Conservation (phyloP, 2,888 invertebrate species). For the Aelia acuminata region DNA sequence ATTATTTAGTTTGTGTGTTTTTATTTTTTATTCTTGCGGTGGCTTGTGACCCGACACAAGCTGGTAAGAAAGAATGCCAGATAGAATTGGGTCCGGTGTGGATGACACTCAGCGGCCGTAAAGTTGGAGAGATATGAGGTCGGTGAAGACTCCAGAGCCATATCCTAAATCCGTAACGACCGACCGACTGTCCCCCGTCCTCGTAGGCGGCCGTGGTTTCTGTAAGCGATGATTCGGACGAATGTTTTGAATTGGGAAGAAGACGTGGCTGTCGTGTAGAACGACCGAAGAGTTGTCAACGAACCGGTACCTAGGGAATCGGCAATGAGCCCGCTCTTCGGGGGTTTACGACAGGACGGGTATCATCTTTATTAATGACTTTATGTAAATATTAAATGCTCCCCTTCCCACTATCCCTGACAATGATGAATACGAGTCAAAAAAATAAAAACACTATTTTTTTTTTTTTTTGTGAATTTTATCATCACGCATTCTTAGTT, state of each 20-base stretch:
- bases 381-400: slow-evolving; percentile 15
- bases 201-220: not conserved
- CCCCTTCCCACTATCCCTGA: not conserved
- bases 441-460: too few species aligned
- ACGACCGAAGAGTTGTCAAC: not conserved
- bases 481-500: not conserved
- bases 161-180: not conserved
- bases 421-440: not conserved
- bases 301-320: slow-evolving; percentile 11
- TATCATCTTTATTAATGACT: slow-evolving; percentile 21
- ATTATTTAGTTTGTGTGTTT: too few species aligned
- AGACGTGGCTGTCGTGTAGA: not conserved
- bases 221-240: not conserved
- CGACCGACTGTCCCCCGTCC: not conserved
- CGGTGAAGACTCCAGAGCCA: not conserved
- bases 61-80: not conserved
- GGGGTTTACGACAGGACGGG: not conserved
- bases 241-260: slow-evolving; percentile 18
- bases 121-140: slow-evolving; percentile 42
- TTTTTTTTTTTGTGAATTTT: not conserved
- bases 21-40: not conserved
- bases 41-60: not conserved
- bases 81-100: not conserved
- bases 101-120: slow-evolving; percentile 10
- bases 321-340: not conserved